phyloP scores from a whole-genome alignment of 2,113 vertebrate species.

The Brachyhypopomus gauderio region DNA sequence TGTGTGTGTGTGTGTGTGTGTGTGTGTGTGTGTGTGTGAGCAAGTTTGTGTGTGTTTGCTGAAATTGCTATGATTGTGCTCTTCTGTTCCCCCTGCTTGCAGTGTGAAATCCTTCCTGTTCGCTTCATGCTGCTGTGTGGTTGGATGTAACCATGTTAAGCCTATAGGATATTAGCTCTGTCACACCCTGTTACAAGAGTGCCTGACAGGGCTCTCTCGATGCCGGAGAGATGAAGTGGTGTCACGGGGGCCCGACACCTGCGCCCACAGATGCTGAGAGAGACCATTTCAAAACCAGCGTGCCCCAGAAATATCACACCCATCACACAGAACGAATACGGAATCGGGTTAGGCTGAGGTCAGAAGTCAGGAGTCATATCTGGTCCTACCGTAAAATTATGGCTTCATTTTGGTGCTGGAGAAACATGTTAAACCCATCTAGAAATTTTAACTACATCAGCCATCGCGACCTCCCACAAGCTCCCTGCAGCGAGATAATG shows the following conservation, averaged over 20 bases:
- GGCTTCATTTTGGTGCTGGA: not conserved
- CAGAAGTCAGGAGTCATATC: not conserved
- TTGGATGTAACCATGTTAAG: slow-evolving; percentile 46
- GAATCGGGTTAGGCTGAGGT: not conserved
- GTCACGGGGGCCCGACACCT: not conserved
- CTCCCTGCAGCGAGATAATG: not conserved
- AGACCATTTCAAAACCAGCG: not conserved
- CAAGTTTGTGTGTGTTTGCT: not conserved
- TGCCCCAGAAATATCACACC: not conserved
- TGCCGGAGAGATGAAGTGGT: not conserved
- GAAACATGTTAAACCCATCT: not conserved
- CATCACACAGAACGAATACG: not conserved
- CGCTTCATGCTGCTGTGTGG: slow-evolving; percentile 22
- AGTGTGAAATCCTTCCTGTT: slow-evolving; percentile 52
- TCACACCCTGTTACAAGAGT: slow-evolving; percentile 39
- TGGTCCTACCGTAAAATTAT: not conserved
- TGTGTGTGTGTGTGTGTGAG: not conserved
- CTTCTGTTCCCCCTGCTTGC: slow-evolving; percentile 62
- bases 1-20: slow-evolving; percentile 12
- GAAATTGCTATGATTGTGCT: slow-evolving; percentile 62
- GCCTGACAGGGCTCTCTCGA: slow-evolving; percentile 12
- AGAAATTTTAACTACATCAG: not conserved
- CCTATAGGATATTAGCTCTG: slow-evolving; percentile 48
- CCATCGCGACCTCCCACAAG: not conserved
- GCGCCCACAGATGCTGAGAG: not conserved